A percentile compares a stretch with the other conserved stretches of the same genome.
Evolutionary conservation across 2,888 invertebrate genomes (phyloP).

Genomic region (Caenorhabditis sinica): DNA sequence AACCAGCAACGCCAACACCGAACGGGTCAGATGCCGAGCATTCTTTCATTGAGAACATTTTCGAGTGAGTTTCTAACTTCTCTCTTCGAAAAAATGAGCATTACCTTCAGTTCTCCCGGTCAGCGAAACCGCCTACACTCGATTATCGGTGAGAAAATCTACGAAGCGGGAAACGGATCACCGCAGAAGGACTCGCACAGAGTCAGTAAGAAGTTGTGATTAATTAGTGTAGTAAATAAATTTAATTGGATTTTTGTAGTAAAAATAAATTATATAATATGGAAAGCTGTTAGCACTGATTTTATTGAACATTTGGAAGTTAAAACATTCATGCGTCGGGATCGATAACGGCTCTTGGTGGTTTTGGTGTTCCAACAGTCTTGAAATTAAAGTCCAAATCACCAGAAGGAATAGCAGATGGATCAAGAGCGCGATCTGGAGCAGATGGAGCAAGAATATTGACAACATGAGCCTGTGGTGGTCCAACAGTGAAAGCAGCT

Average conservation of each 20-base stretch:
- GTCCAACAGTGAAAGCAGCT: slow-evolving; percentile 4
- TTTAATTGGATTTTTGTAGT: slow-evolving; percentile 1
- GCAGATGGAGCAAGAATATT: slow-evolving; percentile 10
- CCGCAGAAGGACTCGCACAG: slow-evolving; percentile 23
- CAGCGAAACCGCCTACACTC: slow-evolving; percentile 54
- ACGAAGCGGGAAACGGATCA: slow-evolving; percentile 45
- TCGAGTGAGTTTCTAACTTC: slow-evolving; percentile 25
- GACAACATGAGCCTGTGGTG: background rate
- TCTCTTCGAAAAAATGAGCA: background rate
- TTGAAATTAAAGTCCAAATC: slow-evolving; percentile 37
- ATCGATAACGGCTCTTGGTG: slow-evolving; percentile 44
- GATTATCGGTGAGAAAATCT: slow-evolving; percentile 54
- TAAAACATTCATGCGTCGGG: slow-evolving; percentile 34
- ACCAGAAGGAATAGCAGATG: slow-evolving; percentile 9
- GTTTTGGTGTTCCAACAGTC: slow-evolving; percentile 43
- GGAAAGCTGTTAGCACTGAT: too few species aligned
- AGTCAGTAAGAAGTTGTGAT: slow-evolving; percentile 40
- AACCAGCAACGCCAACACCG: slow-evolving; percentile 36
- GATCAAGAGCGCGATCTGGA: slow-evolving; percentile 33
- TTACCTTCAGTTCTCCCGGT: slow-evolving; percentile 44
- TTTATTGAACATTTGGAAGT: background rate
- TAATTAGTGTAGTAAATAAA: slow-evolving; percentile 33
- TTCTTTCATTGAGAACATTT: slow-evolving; percentile 51
- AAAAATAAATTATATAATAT: slow-evolving; percentile 4
- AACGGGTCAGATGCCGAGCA: slow-evolving; percentile 43